Evolutionary conservation across 1,140 invertebrate genomes (phyloP).

Genomic region (Medauroidea extradentata): DNA sequence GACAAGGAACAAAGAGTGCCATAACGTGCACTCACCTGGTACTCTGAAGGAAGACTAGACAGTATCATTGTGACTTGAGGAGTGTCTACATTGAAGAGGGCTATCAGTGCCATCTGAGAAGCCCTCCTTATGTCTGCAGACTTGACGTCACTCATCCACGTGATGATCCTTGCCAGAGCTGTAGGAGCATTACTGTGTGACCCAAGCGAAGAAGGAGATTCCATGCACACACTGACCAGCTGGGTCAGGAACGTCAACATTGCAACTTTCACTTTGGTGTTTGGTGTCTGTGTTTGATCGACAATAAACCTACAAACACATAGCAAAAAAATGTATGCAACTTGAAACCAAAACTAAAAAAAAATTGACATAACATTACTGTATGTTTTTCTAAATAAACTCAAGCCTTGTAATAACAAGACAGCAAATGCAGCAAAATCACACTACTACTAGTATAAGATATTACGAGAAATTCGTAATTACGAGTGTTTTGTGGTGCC

Average conservation of each 20-base stretch:
- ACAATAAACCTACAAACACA: slow-evolving; percentile 70
- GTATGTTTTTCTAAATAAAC: too few species aligned
- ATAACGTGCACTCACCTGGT: slow-evolving; percentile 49
- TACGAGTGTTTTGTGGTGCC: too few species aligned
- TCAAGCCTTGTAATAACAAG: too few species aligned
- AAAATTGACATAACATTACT: too few species aligned
- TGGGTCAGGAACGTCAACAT: slow-evolving; percentile 70
- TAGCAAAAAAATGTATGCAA: slow-evolving; percentile 52
- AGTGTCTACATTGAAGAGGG: slow-evolving; percentile 85
- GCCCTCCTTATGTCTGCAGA: slow-evolving; percentile 70
- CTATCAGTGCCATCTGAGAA: slow-evolving; percentile 74
- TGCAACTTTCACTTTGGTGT: slow-evolving; percentile 74
- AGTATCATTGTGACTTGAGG: slow-evolving; percentile 81
- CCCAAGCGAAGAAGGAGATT: slow-evolving; percentile 24
- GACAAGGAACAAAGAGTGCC: too few species aligned
- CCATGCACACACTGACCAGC: slow-evolving; percentile 53
- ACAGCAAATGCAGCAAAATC: too few species aligned
- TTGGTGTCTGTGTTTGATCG: slow-evolving; percentile 87
- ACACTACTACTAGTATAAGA: too few species aligned
- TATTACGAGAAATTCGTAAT: too few species aligned
- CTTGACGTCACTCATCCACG: slow-evolving; percentile 53
- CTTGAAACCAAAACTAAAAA: too few species aligned
- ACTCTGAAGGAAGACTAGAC: slow-evolving; percentile 74
- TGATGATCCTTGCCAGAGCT: slow-evolving; percentile 59
- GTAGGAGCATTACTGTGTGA: slow-evolving; percentile 39